Evolutionary conservation across 2,113 vertebrate genomes (phyloP).

Genomic region (Ancistrus triradiatus): DNA sequence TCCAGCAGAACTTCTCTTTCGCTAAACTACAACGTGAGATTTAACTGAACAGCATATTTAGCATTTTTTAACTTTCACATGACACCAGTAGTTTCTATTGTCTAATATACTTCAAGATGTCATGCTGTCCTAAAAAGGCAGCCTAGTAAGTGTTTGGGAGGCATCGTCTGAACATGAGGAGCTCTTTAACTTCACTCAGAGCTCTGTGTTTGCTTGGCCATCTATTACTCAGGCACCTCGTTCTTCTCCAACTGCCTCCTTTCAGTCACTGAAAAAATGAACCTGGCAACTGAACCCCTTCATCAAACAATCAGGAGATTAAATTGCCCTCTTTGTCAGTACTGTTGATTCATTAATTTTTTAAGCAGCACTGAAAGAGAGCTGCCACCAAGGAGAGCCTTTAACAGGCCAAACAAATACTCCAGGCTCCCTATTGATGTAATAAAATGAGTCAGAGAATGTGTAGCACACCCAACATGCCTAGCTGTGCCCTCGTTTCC

Average conservation of each 20-base stretch:
- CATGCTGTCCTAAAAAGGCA: slow-evolving; percentile 20
- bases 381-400: slow-evolving; percentile 52
- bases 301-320: slow-evolving; percentile 68
- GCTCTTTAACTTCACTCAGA: not conserved
- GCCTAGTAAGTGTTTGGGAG: too few species aligned
- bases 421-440: not conserved
- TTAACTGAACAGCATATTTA: not conserved
- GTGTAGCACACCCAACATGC: not conserved
- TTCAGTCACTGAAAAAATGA: slow-evolving; percentile 48
- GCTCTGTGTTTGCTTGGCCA: slow-evolving; percentile 34
- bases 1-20: slow-evolving; percentile 8
- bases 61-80: not conserved
- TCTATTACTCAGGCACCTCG: slow-evolving; percentile 42
- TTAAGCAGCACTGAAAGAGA: slow-evolving; percentile 61
- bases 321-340: slow-evolving; percentile 65
- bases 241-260: slow-evolving; percentile 45
- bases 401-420: slow-evolving; percentile 4
- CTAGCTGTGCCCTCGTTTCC: not conserved
- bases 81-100: too few species aligned
- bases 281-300: slow-evolving; percentile 51
- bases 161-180: not conserved
- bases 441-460: not conserved
- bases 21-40: too few species aligned
- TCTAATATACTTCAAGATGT: too few species aligned
- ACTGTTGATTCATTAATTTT: slow-evolving; percentile 66